Percentiles rank a stretch among this genome's conserved stretches.
These are phyloP conservation scores for Drosophila mayaguana DNA, from an alignment of 2,888 invertebrate species.

Conservation along the genomic window DNA sequence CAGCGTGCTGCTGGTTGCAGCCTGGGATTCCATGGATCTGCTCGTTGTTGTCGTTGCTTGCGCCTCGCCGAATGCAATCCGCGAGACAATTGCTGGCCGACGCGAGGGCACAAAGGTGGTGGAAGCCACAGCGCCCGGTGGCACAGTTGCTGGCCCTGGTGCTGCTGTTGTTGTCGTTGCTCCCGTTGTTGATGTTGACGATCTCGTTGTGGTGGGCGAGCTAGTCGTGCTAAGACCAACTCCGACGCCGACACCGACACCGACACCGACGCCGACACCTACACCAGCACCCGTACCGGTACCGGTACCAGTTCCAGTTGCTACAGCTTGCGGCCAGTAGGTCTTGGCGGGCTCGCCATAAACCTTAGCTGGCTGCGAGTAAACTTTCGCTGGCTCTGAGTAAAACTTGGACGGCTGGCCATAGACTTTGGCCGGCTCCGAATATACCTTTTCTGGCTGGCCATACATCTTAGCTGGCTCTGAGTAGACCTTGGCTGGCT, in stretches of 20 bases:
- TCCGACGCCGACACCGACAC: slow-evolving; percentile 2
- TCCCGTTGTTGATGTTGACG: slow-evolving; percentile 19
- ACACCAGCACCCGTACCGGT: neutral
- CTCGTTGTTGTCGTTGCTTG: slow-evolving; percentile 56
- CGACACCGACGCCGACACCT: neutral
- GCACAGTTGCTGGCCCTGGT: slow-evolving; percentile 47
- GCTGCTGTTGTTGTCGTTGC: slow-evolving; percentile 21
- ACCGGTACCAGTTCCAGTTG: slow-evolving; percentile 35
- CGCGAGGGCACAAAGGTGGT: slow-evolving; percentile 73
- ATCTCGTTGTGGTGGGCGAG: slow-evolving; percentile 41
- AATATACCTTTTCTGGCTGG: slow-evolving; percentile 86
- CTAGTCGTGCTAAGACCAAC: slow-evolving; percentile 49
- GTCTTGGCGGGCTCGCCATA: slow-evolving; percentile 86
- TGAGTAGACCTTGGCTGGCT: slow-evolving; percentile 86
- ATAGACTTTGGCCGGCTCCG: slow-evolving; percentile 86
- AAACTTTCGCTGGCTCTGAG: slow-evolving; percentile 87
- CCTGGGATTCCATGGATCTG: slow-evolving; percentile 16
- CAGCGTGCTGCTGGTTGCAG: slow-evolving; percentile 44
- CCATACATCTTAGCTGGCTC: slow-evolving; percentile 87
- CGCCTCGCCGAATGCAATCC: slow-evolving; percentile 83
- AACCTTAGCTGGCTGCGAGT: slow-evolving; percentile 87
- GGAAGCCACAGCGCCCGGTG: slow-evolving; percentile 48
- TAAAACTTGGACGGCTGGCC: slow-evolving; percentile 88
- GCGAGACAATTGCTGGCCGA: slow-evolving; percentile 82
- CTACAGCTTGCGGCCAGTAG: slow-evolving; percentile 85